These are phyloP conservation scores for Telenomus remus DNA, from an alignment of 1,140 invertebrate species.

Conservation along the genomic window DNA sequence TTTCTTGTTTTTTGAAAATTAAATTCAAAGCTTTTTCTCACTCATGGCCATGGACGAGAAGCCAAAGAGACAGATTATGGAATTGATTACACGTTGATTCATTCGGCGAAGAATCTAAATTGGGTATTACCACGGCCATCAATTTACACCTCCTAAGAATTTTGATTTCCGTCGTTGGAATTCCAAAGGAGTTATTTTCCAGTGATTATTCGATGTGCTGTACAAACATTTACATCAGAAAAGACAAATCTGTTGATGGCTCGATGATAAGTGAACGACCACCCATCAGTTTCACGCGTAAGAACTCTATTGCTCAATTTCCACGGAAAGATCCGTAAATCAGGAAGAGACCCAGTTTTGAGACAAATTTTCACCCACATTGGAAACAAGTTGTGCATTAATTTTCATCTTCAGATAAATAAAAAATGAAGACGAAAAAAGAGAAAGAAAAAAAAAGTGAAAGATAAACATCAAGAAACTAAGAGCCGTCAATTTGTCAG, in stretches of 20 bases:
- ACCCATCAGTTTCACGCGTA: slow-evolving; percentile 6
- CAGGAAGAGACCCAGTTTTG: background rate
- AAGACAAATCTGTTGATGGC: slow-evolving; percentile 32
- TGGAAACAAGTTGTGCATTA: background rate
- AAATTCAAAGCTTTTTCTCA: too few relatives aligned
- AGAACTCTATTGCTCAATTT: too few relatives aligned
- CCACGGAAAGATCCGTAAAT: background rate
- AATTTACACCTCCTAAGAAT: slow-evolving; percentile 5
- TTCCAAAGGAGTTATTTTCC: slow-evolving; percentile 7
- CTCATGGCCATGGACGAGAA: too few relatives aligned
- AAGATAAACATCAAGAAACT: slow-evolving; percentile 9
- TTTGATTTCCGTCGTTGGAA: slow-evolving; percentile 9
- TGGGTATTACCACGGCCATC: background rate
- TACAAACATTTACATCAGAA: slow-evolving; percentile 39
- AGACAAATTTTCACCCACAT: background rate
- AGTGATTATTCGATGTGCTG: slow-evolving; percentile 17
- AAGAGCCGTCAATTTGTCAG: slow-evolving; percentile 35
- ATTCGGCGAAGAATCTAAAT: slow-evolving; percentile 4
- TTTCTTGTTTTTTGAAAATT: too few relatives aligned
- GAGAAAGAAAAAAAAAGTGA: background rate
- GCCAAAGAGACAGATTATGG: background rate
- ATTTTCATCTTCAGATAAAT: background rate
- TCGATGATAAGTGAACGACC: slow-evolving; percentile 21
- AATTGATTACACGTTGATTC: slow-evolving; percentile 27
- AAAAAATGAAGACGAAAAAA: background rate